Evolutionary conservation across 2,888 invertebrate genomes (phyloP).

Genomic region (Rotaria socialis): DNA sequence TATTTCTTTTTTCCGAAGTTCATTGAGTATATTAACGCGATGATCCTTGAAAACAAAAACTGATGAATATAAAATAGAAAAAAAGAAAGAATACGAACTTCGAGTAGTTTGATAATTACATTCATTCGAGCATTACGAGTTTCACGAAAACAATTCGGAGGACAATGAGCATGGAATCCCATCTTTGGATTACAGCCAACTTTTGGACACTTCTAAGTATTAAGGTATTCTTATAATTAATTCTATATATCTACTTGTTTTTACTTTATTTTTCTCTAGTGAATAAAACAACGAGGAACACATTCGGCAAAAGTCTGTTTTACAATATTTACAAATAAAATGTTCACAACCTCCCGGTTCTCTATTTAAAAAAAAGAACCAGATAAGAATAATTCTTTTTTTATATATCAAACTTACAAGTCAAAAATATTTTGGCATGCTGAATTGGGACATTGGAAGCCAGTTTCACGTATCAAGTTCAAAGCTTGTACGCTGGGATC

Average conservation of each 20-base stretch:
- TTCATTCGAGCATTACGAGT: background rate
- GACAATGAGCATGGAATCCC: background rate
- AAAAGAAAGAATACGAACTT: background rate
- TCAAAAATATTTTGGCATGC: background rate
- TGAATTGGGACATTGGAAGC: background rate
- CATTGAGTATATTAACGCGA: background rate
- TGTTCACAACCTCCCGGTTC: background rate
- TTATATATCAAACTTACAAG: background rate
- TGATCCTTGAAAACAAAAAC: background rate
- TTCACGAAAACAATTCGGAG: background rate
- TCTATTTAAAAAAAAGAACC: background rate
- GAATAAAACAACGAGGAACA: background rate
- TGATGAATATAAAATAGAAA: background rate
- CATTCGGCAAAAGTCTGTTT: background rate
- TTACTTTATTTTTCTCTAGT: background rate
- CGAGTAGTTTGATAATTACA: background rate
- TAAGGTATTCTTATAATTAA: background rate
- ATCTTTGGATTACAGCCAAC: background rate
- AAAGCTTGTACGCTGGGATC: background rate
- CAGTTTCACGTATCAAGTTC: background rate
- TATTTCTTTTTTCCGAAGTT: background rate
- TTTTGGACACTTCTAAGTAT: background rate
- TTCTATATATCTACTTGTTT: background rate
- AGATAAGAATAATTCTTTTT: background rate
- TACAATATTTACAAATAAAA: background rate